These are phyloP conservation scores for Cinclus cinclus DNA, from an alignment of 2,113 vertebrate genomes.

Conservation along the genomic window DNA sequence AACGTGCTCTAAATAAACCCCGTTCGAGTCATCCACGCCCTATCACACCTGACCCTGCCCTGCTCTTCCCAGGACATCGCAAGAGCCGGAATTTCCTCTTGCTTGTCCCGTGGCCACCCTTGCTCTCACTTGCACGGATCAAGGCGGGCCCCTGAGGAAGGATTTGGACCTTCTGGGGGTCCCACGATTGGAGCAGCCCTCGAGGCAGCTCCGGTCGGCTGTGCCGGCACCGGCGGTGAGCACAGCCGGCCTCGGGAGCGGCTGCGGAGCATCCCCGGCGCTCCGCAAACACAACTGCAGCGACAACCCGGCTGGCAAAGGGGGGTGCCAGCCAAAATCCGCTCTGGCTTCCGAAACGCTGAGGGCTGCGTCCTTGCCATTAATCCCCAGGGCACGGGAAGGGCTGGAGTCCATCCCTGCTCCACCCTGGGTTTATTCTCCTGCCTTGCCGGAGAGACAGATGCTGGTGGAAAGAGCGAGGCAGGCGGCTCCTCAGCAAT, in stretches of 20 bases:
- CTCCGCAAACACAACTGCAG: not conserved
- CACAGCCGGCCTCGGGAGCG: not conserved
- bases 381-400: not conserved
- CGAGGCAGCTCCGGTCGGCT: rapidly evolving
- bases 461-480: not conserved
- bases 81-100: not conserved
- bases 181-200: not conserved
- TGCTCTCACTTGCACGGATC: not conserved
- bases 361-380: not conserved
- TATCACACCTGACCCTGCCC: not conserved
- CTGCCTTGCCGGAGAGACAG: not conserved
- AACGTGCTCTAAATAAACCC: not conserved
- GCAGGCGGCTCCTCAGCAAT: constrained; percentile 11
- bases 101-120: not conserved
- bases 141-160: not conserved
- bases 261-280: not conserved
- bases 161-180: not conserved
- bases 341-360: not conserved
- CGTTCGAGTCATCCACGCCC: not conserved
- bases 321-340: not conserved
- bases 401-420: not conserved
- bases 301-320: rapidly evolving
- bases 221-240: not conserved
- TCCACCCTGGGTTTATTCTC: not conserved
- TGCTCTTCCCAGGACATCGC: not conserved